These are phyloP conservation scores for Dermatemys mawii DNA, from an alignment of 2,113 vertebrate species.

Conservation along the genomic window DNA sequence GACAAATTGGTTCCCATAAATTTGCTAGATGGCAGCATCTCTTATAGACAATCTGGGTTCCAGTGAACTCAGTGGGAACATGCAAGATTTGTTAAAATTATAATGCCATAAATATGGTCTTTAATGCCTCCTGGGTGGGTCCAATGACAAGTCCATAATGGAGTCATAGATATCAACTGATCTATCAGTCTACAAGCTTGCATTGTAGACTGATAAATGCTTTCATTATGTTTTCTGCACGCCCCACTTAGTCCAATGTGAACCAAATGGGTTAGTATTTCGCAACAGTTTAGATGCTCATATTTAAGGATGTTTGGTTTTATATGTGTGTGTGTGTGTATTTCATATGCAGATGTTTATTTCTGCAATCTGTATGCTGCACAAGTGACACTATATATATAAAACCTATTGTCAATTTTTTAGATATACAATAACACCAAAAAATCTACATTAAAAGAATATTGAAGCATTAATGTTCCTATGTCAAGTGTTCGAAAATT, in stretches of 20 bases:
- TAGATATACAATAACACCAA: neutral
- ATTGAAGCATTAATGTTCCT: neutral
- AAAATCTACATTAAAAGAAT: neutral
- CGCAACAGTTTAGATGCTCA: neutral
- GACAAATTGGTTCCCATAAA: neutral
- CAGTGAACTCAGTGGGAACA: constrained; percentile 19
- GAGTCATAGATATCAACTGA: constrained; percentile 47
- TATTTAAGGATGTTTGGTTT: neutral
- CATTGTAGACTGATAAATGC: constrained; percentile 42
- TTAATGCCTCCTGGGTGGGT: constrained; percentile 44
- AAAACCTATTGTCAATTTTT: neutral
- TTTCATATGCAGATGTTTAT: neutral
- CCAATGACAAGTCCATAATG: constrained; percentile 51
- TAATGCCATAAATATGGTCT: constrained; percentile 49
- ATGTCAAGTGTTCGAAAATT: neutral
- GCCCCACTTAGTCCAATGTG: constrained; percentile 6
- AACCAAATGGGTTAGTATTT: constrained; percentile 23
- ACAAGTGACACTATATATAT: neutral
- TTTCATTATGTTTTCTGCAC: constrained; percentile 31
- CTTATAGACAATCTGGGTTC: constrained; percentile 29
- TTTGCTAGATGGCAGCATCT: neutral
- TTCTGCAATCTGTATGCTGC: neutral
- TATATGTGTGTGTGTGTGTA: neutral
- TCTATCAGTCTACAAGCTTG: constrained; percentile 37
- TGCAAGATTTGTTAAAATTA: constrained; percentile 52